These are phyloP conservation scores for Himalopsyche japonica DNA, from an alignment of 2,888 invertebrate genomes.

Conservation along the genomic window DNA sequence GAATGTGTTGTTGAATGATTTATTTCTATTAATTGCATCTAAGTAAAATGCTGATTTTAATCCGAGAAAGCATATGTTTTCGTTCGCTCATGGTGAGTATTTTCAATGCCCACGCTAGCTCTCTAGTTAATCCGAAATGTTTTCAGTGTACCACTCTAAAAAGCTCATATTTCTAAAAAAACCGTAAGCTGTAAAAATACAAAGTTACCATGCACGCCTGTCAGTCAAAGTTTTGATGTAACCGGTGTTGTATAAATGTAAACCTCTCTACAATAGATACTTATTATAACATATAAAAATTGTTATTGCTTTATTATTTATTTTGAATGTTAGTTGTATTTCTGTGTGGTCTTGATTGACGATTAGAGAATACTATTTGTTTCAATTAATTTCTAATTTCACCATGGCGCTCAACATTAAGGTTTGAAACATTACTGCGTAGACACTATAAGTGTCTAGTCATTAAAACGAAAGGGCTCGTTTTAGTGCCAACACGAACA, in stretches of 20 bases:
- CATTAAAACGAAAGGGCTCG: too few species aligned
- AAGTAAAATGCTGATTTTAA: too few species aligned
- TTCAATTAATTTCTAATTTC: too few species aligned
- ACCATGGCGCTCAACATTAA: too few species aligned
- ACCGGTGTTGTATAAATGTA: background rate
- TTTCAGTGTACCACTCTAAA: conserved; percentile 14
- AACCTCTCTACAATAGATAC: background rate
- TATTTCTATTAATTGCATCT: too few species aligned
- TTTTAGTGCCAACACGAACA: too few species aligned
- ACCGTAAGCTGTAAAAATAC: conserved; percentile 21
- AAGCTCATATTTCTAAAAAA: conserved; percentile 31
- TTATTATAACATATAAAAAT: background rate
- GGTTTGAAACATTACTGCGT: too few species aligned
- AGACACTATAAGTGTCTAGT: too few species aligned
- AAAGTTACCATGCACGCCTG: background rate
- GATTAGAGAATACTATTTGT: too few species aligned
- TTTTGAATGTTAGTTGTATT: background rate
- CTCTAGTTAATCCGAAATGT: conserved; percentile 23
- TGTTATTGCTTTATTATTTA: background rate
- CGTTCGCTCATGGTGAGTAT: background rate
- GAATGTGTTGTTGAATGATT: too few species aligned
- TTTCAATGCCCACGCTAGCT: background rate
- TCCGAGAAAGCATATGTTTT: background rate
- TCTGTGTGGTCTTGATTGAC: background rate
- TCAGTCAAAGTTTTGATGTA: background rate